A percentile compares a stretch with the other conserved stretches of the same genome.
Conservation (phyloP, 30 jellyfish, hydroid and myxozoan genomes). For the Cassiopea xamachana region DNA sequence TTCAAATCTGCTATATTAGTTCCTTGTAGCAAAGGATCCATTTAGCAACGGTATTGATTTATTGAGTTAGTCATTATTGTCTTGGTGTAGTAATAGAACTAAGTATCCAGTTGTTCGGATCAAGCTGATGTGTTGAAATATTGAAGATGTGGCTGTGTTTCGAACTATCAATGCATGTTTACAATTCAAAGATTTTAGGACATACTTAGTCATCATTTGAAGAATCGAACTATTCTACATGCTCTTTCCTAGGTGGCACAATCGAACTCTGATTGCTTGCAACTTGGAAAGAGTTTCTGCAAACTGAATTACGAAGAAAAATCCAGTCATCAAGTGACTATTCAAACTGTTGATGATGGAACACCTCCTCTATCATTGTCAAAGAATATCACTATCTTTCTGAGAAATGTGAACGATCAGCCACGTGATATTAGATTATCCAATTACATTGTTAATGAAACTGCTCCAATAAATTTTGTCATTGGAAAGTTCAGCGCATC, state of each 20-base stretch:
- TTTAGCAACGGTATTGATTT: no score
- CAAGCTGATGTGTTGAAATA: no score
- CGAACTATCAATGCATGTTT: no score
- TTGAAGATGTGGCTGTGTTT: no score
- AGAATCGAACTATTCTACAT: no score
- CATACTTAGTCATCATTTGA: no score
- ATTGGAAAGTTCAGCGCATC: slow-evolving; percentile 74
- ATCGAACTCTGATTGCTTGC: slow-evolving; percentile 68
- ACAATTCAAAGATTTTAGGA: no score
- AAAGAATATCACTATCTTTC: slow-evolving; percentile 68
- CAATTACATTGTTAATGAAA: slow-evolving; percentile 54
- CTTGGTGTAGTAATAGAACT: no score
- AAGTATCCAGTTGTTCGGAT: no score
- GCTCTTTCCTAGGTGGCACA: slow-evolving; percentile 62
- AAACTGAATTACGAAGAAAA: slow-evolving; percentile 65
- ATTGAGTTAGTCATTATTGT: no score
- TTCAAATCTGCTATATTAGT: no score
- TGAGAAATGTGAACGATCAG: slow-evolving; percentile 78
- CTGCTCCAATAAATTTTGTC: slow-evolving; percentile 68
- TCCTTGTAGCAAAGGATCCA: no score
- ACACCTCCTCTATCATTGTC: slow-evolving; percentile 57
- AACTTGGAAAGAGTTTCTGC: slow-evolving; percentile 62
- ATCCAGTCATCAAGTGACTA: slow-evolving; percentile 11
- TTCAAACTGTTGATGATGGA: slow-evolving; percentile 79
- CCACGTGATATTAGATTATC: slow-evolving; percentile 81